Evolutionary conservation across 2,888 invertebrate genomes (phyloP), one percentile per base, ranked within the genome.

Genomic region (Tetragonula carbonaria): DNA sequence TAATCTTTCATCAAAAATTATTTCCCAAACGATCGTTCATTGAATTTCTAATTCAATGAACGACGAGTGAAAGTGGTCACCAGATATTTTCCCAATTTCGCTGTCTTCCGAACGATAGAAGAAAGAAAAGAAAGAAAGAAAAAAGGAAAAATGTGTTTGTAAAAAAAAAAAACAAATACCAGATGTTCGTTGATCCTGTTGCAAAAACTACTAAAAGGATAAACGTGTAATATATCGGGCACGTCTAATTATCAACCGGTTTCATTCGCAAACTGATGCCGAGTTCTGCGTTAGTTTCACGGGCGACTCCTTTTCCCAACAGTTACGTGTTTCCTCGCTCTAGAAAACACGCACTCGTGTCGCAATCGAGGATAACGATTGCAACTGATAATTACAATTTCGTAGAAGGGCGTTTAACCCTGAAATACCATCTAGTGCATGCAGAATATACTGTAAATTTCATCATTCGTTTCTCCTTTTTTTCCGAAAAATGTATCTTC

Each of bases 181-280:
- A 21, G 13, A 38, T 55, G 8, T 55, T 18, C 70, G 33, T 62
- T 50, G 63, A 65, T 71, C 33, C 33, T 55, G 55, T 62, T 13
- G 8, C 63, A 3, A 33, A 4, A n/a, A 70, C 28, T 28, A 57
- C 53, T n/a, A 38, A 51, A 23, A 53, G 55, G 33, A 51, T 8
- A 6, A 68, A 59, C 33, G 28, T 51, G 6, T 59, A 68, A 68
- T 5, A 53, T 38, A 6, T 16, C 38, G 13, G 67, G 38, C 51
- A 59, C 45, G 51, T 74, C 38, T 74, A 79, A 74, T 74, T 67
- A 53, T 5, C 65, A 50, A 62, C 67, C 67, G 57, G 74, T 79
- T 57, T 28, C n/a, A 4, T 33, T 45, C 14, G n/a, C 65, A n/a
- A 38, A 23, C 38, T 28, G 18, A 28, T 67, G 18, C n/a, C 21